phyloP scores from a whole-genome alignment of 2,888 invertebrate species.

The Limnephilus rhombicus region DNA sequence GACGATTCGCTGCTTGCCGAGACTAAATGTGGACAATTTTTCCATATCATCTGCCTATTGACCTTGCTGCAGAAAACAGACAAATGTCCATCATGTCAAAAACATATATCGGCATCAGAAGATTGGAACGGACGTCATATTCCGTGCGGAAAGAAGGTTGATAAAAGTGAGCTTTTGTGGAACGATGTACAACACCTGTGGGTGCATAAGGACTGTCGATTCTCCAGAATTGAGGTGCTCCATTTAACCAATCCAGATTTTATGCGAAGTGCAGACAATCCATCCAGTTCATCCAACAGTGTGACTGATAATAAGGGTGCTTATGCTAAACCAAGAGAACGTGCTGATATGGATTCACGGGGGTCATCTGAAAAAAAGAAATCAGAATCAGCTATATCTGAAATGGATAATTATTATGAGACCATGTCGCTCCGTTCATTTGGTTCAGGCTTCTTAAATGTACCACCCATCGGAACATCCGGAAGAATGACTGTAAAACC shows the following conservation, averaged over 20 bases:
- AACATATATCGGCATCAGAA: background rate
- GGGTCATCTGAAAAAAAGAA: background rate
- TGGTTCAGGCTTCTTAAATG: background rate
- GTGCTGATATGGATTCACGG: background rate
- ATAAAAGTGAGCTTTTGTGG: background rate
- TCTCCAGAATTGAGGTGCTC: background rate
- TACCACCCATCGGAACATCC: background rate
- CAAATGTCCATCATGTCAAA: background rate
- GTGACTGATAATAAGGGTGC: background rate
- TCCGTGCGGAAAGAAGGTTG: background rate
- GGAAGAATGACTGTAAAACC: background rate
- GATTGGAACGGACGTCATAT: background rate
- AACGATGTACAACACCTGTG: background rate
- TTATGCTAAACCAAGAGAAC: background rate
- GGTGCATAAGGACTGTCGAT: background rate
- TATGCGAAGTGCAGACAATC: background rate
- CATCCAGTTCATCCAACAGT: background rate
- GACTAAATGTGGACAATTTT: background rate
- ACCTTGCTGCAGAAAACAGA: background rate
- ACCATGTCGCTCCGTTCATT: background rate
- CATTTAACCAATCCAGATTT: background rate
- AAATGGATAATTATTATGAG: background rate
- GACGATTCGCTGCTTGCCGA: background rate
- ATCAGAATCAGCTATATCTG: background rate
- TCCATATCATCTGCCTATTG: background rate